These are phyloP conservation scores for Coenonympha arcania DNA, from an alignment of 2,888 invertebrate species.

Conservation along the genomic window DNA sequence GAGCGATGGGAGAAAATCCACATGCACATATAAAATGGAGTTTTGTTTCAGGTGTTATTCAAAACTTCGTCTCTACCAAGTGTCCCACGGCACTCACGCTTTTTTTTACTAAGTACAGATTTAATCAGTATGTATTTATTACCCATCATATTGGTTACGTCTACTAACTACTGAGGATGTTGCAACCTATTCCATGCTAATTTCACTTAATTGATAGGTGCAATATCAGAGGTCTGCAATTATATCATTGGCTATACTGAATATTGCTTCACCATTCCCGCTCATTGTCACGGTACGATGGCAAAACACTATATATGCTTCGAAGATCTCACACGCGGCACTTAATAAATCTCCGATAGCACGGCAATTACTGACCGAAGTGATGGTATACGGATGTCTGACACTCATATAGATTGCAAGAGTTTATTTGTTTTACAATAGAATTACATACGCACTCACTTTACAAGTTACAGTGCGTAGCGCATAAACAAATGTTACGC, in stretches of 20 bases:
- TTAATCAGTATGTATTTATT: too few species aligned
- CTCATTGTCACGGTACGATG: constrained; percentile 33
- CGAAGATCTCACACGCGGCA: constrained; percentile 30
- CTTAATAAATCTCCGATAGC: constrained; percentile 6
- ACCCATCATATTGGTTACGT: too few species aligned
- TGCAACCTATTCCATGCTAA: constrained; percentile 2
- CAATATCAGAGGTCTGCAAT: constrained; percentile 15
- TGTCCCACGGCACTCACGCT: too few species aligned
- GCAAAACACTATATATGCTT: constrained; percentile 49
- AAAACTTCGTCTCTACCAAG: too few species aligned
- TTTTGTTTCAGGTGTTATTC: too few species aligned
- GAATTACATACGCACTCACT: constrained; percentile 13
- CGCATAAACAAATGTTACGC: constrained; percentile 6
- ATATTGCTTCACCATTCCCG: constrained; percentile 44
- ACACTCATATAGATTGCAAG: constrained; percentile 15
- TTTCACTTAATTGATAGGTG: constrained; percentile 17
- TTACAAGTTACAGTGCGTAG: constrained; percentile 1
- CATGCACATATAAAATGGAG: too few species aligned
- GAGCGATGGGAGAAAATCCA: too few species aligned
- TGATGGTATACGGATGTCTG: constrained; percentile 12
- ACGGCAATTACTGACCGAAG: constrained; percentile 16
- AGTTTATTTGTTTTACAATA: constrained; percentile 22
- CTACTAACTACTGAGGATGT: too few species aligned
- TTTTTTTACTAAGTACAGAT: too few species aligned
- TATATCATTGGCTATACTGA: constrained; percentile 28